phyloP scores from a whole-genome alignment of 1,140 invertebrate genomes.

The Anthonomus grandis region DNA sequence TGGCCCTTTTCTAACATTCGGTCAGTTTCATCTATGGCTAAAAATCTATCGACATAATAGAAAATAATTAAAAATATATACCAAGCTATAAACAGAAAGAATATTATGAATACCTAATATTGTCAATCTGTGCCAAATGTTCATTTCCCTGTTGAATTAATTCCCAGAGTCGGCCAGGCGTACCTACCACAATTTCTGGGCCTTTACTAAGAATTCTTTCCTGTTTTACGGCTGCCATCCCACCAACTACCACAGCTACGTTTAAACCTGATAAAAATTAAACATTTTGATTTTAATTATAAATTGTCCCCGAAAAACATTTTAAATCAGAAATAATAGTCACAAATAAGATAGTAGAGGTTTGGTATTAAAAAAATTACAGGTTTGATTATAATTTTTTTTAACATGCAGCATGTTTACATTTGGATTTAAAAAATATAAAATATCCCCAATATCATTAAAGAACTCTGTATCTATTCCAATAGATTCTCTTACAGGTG shows the following conservation, averaged over 20 bases:
- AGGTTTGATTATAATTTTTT: too few relatives aligned
- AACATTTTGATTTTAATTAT: too few relatives aligned
- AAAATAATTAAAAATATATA: neutral
- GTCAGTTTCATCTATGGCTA: conserved; percentile 98
- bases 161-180: conserved; percentile 95
- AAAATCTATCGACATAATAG: conserved; percentile 54
- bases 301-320: too few relatives aligned
- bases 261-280: conserved; percentile 51
- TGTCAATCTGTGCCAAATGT: conserved; percentile 68
- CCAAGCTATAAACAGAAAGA: neutral
- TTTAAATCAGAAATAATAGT: too few relatives aligned
- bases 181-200: conserved; percentile 94
- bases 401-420: too few relatives aligned
- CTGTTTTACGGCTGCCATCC: conserved; percentile 89
- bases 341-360: too few relatives aligned
- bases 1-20: conserved; percentile 96
- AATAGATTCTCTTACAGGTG: too few relatives aligned
- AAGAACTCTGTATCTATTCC: too few relatives aligned
- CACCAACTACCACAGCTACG: conserved; percentile 82
- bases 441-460: too few relatives aligned
- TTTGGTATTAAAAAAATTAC: too few relatives aligned
- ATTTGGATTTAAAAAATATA: too few relatives aligned
- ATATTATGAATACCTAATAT: conserved; percentile 58
- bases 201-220: conserved; percentile 74
- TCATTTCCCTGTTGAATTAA: conserved; percentile 73